Base-by-base conservation (phyloP, 2,888 invertebrate species). In the Penaeus monodon region DNA sequence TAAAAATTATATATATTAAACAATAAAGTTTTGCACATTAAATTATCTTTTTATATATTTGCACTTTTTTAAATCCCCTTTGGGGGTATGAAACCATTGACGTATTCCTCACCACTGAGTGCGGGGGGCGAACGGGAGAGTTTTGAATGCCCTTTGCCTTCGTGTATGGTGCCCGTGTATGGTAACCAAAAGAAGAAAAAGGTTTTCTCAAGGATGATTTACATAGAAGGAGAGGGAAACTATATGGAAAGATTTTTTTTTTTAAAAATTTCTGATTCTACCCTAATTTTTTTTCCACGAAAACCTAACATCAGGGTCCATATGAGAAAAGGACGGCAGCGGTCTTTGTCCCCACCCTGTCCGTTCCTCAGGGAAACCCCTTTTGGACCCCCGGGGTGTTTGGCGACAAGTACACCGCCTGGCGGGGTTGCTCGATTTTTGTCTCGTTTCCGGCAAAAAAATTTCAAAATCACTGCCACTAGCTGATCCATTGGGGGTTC, bases 371-470 rank as follows among this genome's bases (percentile, higher is more conserved):
- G 66, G 80, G 22, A 80, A 38, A n/a, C 65, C 38, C 38, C 38
- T 64, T 17, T 64, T 80, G 80, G 22, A 65, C 4, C 27, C 27
- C 80, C 38, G 80, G 65, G 65, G 38, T 80, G 65, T n/a, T 80
- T 80, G 29, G 80, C 66, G n/a, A 80, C 22, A 80, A 17, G 33
- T 80, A 66, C 17, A 80, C 33, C 8, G 64, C 80, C 20, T 65
- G 20, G 29, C 14, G n/a, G 66, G 65, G 2, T 66, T 80, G 66
- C 65, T 65, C 4, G 80, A 80, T 27, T 66, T 66, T 80, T 0
- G 80, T 80, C 33, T 80, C 80, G n/a, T 27, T 80, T 64, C 80
- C 80, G 8, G 80, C 80, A 14, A 65, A 14, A 80, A 80, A 66
- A 80, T 64, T 29, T 80, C 80, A 33, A 14, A 29, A 80, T 14